Evolutionary conservation across 2,888 invertebrate species (phyloP).

Genomic region (Chamaedrilus cognettii): DNA sequence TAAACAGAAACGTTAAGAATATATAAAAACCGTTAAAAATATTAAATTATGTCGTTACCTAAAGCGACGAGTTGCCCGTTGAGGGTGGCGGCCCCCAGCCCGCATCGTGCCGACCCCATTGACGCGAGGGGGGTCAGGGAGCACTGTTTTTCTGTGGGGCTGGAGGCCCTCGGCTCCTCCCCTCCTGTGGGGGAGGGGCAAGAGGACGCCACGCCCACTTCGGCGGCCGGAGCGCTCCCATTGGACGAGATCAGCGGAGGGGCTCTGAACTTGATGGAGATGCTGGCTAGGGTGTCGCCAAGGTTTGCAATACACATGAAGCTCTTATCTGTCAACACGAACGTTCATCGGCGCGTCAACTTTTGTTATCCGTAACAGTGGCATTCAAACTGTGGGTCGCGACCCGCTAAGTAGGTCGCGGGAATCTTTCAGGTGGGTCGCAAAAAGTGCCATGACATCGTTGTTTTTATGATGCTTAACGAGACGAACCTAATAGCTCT

Average conservation of each 20-base stretch:
- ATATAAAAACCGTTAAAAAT: no score
- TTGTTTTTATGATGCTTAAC: no score
- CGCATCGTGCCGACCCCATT: conserved; percentile 73
- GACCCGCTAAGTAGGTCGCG: no score
- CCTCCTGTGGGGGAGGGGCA: not conserved
- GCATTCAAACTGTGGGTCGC: no score
- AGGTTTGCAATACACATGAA: conserved; percentile 68
- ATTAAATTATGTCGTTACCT: no score
- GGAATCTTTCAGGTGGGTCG: no score
- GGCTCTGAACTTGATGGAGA: conserved; percentile 63
- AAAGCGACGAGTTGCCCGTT: conserved; percentile 75
- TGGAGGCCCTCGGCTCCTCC: conserved; percentile 1
- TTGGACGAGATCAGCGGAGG: no score
- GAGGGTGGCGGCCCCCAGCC: conserved; percentile 74
- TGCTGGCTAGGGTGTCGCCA: conserved; percentile 66
- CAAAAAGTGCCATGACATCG: no score
- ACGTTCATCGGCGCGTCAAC: no score
- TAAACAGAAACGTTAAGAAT: no score
- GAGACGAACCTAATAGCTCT: no score
- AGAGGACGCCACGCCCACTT: conserved; percentile 28
- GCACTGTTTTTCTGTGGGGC: conserved; percentile 35
- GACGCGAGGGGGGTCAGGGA: conserved; percentile 28
- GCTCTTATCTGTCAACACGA: conserved; percentile 50
- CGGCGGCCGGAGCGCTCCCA: conserved; percentile 15
- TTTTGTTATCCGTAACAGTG: no score